Percentiles rank a stretch among this genome's conserved stretches.
Evolutionary conservation across 2,797 vertebrate species (phyloP).

Genomic region (Hoplostethus mediterraneus): DNA sequence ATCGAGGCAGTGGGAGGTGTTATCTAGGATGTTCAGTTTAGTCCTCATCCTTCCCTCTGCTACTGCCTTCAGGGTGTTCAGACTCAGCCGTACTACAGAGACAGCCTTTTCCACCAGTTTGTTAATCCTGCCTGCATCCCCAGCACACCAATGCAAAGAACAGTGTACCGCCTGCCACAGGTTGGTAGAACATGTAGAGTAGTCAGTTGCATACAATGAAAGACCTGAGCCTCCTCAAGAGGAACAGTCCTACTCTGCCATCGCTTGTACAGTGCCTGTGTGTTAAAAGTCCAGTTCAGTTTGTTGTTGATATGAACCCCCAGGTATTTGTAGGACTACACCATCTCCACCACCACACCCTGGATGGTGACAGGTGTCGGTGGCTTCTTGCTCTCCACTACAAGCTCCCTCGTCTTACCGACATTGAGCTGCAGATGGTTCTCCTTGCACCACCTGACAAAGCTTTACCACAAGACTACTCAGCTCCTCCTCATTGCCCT

Average conservation of each 20-base stretch:
- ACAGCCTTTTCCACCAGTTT: slow-evolving; percentile 31
- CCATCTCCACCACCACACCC: neutral
- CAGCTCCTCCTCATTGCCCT: neutral
- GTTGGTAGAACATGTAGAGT: slow-evolving; percentile 25
- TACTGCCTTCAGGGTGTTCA: slow-evolving; percentile 20
- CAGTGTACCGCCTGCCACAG: slow-evolving; percentile 13
- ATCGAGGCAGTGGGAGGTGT: slow-evolving; percentile 26
- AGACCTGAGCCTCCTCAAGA: slow-evolving; percentile 5
- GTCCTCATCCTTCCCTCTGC: slow-evolving; percentile 20
- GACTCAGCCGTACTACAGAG: neutral
- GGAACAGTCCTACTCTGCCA: slow-evolving; percentile 17
- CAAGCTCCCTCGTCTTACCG: neutral
- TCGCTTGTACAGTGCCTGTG: neutral
- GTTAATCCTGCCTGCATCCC: slow-evolving; percentile 27
- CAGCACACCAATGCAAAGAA: slow-evolving; percentile 14
- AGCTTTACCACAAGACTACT: slow-evolving; percentile 1
- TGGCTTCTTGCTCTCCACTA: neutral
- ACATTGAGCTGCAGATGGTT: neutral
- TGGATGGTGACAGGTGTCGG: neutral
- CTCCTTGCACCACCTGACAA: slow-evolving; percentile 8
- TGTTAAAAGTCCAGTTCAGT: neutral
- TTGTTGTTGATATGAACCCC: neutral
- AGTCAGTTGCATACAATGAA: neutral
- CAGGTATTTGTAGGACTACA: neutral
- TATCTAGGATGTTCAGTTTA: slow-evolving; percentile 30